Evolutionary conservation across 1,140 invertebrate genomes (phyloP).

Genomic region (Ceratitis capitata): DNA sequence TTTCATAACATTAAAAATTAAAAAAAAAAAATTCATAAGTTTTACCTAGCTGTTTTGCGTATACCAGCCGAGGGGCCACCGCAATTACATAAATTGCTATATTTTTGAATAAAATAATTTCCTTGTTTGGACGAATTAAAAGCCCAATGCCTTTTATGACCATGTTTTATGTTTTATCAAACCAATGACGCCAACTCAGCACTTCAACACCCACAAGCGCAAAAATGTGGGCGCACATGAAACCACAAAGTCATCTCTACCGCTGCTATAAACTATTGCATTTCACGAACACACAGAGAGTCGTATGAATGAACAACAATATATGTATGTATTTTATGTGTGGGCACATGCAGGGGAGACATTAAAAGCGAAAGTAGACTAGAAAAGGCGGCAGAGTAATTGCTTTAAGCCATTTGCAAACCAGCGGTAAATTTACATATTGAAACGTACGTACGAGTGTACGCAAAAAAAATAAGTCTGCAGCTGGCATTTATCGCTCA

Average conservation of each 20-base stretch:
- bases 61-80: too few relatives aligned
- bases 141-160: neutral
- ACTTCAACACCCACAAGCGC: conserved; percentile 12
- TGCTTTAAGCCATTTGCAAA: conserved; percentile 22
- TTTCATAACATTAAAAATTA: too few relatives aligned
- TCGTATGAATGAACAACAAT: too few relatives aligned
- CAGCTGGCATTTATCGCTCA: conserved; percentile 10
- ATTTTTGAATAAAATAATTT: too few relatives aligned
- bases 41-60: too few relatives aligned
- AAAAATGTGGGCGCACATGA: neutral
- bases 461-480: neutral
- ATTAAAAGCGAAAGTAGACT: neutral
- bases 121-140: too few relatives aligned
- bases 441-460: neutral
- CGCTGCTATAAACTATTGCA: conserved; percentile 29
- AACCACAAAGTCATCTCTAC: conserved; percentile 35
- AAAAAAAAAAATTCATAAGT: too few relatives aligned
- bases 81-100: too few relatives aligned
- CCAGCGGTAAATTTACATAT: neutral
- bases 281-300: neutral
- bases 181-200: conserved; percentile 4
- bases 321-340: too few relatives aligned
- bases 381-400: neutral
- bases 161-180: conserved; percentile 29
- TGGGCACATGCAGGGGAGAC: too few relatives aligned